Percentiles rank a stretch among this genome's conserved stretches.
Evolutionary conservation across 2,797 vertebrate species (phyloP).

Genomic region (Gobio occitaniae): DNA sequence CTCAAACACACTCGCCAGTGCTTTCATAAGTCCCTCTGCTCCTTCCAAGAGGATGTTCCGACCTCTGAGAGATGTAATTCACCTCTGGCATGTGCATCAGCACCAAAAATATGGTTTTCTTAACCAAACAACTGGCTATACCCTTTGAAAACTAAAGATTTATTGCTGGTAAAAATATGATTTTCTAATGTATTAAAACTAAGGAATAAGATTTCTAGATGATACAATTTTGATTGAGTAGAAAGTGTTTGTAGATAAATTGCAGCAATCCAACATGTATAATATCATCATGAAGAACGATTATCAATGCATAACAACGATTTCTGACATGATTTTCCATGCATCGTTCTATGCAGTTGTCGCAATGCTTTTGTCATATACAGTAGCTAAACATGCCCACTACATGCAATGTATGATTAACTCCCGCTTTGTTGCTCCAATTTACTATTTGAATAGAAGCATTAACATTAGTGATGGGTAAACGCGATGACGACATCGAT

Average conservation of each 20-base stretch:
- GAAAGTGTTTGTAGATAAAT: background rate
- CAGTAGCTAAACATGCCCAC: background rate
- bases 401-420: background rate
- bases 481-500: background rate
- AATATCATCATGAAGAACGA: background rate
- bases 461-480: background rate
- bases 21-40: conserved; percentile 30
- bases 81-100: background rate
- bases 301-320: background rate
- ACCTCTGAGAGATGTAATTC: conserved; percentile 29
- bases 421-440: background rate
- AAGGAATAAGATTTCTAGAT: too few species aligned
- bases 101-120: background rate
- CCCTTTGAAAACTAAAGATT: background rate
- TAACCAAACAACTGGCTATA: background rate
- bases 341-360: background rate
- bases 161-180: background rate
- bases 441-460: background rate
- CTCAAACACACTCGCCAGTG: conserved; percentile 26
- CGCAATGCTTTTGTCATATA: background rate
- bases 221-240: too few species aligned
- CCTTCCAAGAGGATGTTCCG: conserved; percentile 22
- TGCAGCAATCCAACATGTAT: background rate
- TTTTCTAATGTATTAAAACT: background rate
- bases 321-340: background rate